Base-by-base conservation (phyloP, 2,797 vertebrate genomes). In the Eptatretus atami region DNA sequence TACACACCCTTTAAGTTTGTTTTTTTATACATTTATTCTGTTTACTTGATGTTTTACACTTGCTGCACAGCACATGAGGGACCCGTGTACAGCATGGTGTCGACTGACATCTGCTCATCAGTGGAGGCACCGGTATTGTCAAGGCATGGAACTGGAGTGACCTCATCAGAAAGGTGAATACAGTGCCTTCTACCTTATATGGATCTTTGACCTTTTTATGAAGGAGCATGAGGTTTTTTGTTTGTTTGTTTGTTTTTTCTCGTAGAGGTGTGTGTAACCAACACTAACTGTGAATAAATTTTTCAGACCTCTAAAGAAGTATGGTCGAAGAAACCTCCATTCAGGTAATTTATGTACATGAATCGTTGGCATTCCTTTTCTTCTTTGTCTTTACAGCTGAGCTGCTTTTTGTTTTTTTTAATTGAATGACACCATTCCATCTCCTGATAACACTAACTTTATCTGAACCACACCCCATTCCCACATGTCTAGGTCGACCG, bases 141-240 rank as follows among this genome's bases (percentile, higher is more conserved):
- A 82, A 80, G 63, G 77, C 77, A 66, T 88, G 84, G 84, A 81
- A 75, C 68, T 88, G 84, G 84, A 71, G 65, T 0, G 83, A 88
- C 9, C 77, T 86, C 63, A 73, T 74, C 57, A 88, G 86, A 73
- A 84, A 83, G 78, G 84, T 81, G 69, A 65, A 44, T 5, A 44
- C 31, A 44, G 31, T 4, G 31, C 31, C 31, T 44, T 44, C 4
- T 44, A 44, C 31, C 31, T 44, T 44, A 44, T 44, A 44, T 44
- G 31, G 31, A 44, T 44, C 31, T 4, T 44, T 44, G 31, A 44
- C 4, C 6, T 8, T 44, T 44, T 44, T 44, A 44, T 44, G 31
- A 44, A 44, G 31, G 31, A 44, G 31, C 31, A 8, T 44, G 31
- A 44, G 1, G 31, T 44, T 44, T 44, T 44, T 44, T 19, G 6